phyloP scores from a whole-genome alignment of 2,888 invertebrate species.

The Leucoptera coffeella region DNA sequence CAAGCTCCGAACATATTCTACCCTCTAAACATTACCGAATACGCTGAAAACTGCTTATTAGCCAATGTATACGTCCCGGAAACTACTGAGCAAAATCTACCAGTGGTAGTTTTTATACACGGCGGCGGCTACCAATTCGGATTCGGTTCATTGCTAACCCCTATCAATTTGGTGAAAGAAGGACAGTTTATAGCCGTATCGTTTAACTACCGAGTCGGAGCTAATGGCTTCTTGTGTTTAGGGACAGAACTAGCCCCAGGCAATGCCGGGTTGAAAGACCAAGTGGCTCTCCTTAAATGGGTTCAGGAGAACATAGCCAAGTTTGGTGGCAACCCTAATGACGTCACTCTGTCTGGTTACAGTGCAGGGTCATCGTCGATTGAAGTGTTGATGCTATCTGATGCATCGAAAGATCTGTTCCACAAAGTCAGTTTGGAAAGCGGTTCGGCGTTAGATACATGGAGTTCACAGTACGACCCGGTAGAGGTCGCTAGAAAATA shows the following conservation, averaged over 20 bases:
- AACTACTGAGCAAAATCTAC: slow-evolving; percentile 9
- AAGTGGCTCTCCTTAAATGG: slow-evolving; percentile 20
- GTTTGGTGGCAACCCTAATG: slow-evolving; percentile 24
- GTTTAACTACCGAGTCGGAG: no score
- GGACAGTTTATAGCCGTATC: slow-evolving; percentile 9
- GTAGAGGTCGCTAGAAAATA: slow-evolving; percentile 16
- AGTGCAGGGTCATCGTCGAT: slow-evolving; percentile 22
- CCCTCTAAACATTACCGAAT: no score
- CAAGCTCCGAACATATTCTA: no score
- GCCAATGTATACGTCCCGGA: slow-evolving; percentile 13
- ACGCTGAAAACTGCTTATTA: slow-evolving; percentile 15
- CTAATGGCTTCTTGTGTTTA: slow-evolving; percentile 15
- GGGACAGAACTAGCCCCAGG: slow-evolving; percentile 15
- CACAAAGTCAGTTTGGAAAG: slow-evolving; percentile 21
- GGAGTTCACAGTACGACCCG: no score
- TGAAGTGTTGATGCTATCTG: slow-evolving; percentile 19
- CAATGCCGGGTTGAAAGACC: slow-evolving; percentile 28
- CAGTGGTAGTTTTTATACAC: slow-evolving; percentile 15
- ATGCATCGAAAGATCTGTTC: slow-evolving; percentile 16
- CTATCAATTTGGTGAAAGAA: slow-evolving; percentile 6
- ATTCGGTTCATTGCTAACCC: slow-evolving; percentile 9
- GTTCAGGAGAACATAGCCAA: slow-evolving; percentile 18
- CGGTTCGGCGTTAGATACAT: slow-evolving; percentile 12
- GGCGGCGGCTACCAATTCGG: slow-evolving; percentile 14
- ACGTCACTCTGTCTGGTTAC: slow-evolving; percentile 19